Evolutionary conservation across 1,140 invertebrate species (phyloP).

Genomic region (Rhopalosiphum padi): DNA sequence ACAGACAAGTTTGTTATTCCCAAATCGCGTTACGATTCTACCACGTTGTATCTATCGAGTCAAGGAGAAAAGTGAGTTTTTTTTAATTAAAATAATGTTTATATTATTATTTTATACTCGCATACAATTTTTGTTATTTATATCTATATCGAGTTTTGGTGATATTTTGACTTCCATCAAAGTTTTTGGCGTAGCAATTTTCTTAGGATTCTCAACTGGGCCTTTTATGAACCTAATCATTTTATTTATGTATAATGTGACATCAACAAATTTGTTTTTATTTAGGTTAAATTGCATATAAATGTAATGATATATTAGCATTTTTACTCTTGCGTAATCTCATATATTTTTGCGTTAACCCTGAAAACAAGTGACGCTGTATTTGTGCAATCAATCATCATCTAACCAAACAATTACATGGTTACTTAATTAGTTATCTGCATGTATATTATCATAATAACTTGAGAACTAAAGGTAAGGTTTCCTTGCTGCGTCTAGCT

Average conservation of each 20-base stretch:
- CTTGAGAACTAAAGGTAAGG: too few species aligned
- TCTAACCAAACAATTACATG: background rate
- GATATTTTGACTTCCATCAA: background rate
- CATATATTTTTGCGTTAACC: background rate
- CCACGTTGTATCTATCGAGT: conserved; percentile 94
- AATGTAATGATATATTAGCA: background rate
- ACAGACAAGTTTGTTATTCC: conserved; percentile 85
- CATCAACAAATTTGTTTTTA: background rate
- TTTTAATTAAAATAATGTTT: background rate
- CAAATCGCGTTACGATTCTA: conserved; percentile 97
- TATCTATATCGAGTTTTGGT: too few species aligned
- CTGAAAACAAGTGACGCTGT: background rate
- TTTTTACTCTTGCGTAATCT: background rate
- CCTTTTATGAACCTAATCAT: too few species aligned
- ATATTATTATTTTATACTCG: background rate
- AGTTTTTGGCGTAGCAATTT: background rate
- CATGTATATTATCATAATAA: background rate
- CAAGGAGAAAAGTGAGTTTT: conserved; percentile 75
- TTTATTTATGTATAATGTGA: background rate
- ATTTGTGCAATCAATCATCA: background rate
- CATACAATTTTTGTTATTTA: too few species aligned
- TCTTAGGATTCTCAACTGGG: background rate
- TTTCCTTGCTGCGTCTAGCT: too few species aligned
- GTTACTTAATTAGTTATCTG: too few species aligned
- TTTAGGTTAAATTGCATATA: background rate